Evolutionary conservation across 2,888 invertebrate species (phyloP).

Genomic region (Eilema griseolum): DNA sequence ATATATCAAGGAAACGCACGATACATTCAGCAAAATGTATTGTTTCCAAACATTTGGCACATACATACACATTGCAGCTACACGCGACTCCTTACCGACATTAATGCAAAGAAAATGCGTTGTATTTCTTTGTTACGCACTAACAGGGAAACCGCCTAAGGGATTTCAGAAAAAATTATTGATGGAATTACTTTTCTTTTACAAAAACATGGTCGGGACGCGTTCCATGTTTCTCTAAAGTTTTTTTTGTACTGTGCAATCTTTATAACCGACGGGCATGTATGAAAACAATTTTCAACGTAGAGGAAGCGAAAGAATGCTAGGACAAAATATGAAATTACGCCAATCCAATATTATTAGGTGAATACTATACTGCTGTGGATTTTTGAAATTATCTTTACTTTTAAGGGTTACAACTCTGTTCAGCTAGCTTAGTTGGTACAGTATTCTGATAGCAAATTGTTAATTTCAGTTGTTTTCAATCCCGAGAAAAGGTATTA

Average conservation of each 20-base stretch:
- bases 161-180: neutral
- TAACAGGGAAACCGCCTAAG: neutral
- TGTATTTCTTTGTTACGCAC: neutral
- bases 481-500: neutral
- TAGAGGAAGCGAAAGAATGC: neutral
- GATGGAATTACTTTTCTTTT: neutral
- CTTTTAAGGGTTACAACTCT: too few relatives aligned
- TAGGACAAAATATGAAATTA: neutral
- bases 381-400: neutral
- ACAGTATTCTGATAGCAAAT: neutral
- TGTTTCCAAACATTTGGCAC: slow-evolving; percentile 36
- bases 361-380: neutral
- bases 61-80: slow-evolving; percentile 31
- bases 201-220: neutral
- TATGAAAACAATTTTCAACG: neutral
- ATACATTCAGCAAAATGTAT: slow-evolving; percentile 46
- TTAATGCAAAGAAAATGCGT: slow-evolving; percentile 9
- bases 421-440: neutral
- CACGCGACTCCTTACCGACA: slow-evolving; percentile 24
- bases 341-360: neutral
- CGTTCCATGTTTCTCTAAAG: too few relatives aligned
- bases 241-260: neutral
- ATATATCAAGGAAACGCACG: slow-evolving; percentile 41
- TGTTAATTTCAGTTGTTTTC: neutral
- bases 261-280: neutral